phyloP scores from a whole-genome alignment of 1,140 invertebrate species.

The Euura lappo region DNA sequence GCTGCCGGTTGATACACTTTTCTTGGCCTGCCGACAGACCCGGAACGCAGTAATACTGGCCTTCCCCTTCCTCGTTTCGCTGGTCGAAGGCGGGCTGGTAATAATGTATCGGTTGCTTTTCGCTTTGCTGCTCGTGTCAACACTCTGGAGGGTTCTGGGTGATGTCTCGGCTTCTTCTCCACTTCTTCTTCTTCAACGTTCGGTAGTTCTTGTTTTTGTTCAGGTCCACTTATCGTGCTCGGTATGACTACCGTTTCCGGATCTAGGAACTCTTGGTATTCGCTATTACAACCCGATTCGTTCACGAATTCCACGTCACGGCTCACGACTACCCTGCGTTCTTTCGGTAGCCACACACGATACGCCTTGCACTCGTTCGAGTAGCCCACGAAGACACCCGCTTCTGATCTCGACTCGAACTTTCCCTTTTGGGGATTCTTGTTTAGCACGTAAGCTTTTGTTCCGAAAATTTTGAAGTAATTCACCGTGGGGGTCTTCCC shows the following conservation, averaged over 20 bases:
- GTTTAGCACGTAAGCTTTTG: constrained; percentile 22
- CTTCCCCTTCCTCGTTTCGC: neutral
- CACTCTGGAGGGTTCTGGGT: too few species aligned
- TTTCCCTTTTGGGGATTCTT: constrained; percentile 24
- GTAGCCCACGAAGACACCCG: constrained; percentile 22
- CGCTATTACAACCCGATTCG: neutral
- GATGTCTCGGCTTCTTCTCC: too few species aligned
- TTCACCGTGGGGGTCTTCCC: constrained; percentile 22
- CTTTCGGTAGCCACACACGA: neutral
- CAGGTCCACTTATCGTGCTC: too few species aligned
- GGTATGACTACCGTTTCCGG: too few species aligned
- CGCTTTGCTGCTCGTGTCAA: too few species aligned
- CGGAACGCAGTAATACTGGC: constrained; percentile 4
- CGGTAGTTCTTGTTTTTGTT: too few species aligned
- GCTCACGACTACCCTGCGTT: constrained; percentile 10
- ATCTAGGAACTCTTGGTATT: neutral
- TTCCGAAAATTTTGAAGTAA: constrained; percentile 29
- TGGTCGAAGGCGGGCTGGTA: too few species aligned
- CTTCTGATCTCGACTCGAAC: constrained; percentile 28
- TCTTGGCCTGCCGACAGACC: neutral
- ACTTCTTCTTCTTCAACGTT: too few species aligned
- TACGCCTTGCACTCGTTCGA: constrained; percentile 15
- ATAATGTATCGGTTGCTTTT: too few species aligned
- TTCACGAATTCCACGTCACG: constrained; percentile 15
- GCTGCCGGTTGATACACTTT: constrained; percentile 2